phyloP scores from a whole-genome alignment of 2,797 vertebrate genomes.

The Sebastolobus alascanus region DNA sequence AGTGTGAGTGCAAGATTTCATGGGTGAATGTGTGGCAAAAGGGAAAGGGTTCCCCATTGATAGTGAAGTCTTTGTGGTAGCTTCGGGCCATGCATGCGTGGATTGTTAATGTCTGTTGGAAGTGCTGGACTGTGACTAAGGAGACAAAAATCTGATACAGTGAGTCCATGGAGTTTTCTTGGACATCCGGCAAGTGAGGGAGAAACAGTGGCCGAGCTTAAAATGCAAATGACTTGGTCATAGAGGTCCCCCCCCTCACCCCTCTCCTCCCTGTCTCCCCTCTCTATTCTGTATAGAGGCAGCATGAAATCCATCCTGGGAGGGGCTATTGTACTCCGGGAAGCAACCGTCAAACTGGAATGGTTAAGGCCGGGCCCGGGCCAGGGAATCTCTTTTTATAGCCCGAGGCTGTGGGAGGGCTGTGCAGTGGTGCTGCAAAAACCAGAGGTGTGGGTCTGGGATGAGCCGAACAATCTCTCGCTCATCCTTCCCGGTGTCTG shows the following conservation, averaged over 20 bases:
- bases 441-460: conserved; percentile 44
- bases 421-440: conserved; percentile 40
- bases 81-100: conserved; percentile 65
- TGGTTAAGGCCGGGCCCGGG: conserved; percentile 47
- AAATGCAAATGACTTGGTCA: conserved; percentile 76
- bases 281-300: conserved; percentile 59
- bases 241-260: conserved; percentile 49
- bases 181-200: conserved; percentile 70
- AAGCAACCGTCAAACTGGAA: conserved; percentile 73
- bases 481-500: conserved; percentile 66
- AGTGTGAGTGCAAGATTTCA: conserved; percentile 38
- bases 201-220: conserved; percentile 62
- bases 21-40: conserved; percentile 37
- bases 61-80: conserved; percentile 73
- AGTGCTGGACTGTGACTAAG: conserved; percentile 67
- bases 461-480: conserved; percentile 41
- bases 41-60: conserved; percentile 52
- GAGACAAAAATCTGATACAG: conserved; percentile 62
- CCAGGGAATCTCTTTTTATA: conserved; percentile 51
- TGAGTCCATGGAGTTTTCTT: conserved; percentile 62
- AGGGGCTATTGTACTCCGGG: conserved; percentile 72
- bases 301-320: conserved; percentile 78
- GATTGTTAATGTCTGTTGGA: conserved; percentile 73
- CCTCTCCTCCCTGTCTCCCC: conserved; percentile 49
- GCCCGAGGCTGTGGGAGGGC: conserved; percentile 31